Conservation (phyloP, 1,140 invertebrate genomes). For the Ceratosolen fusciceps region DNA sequence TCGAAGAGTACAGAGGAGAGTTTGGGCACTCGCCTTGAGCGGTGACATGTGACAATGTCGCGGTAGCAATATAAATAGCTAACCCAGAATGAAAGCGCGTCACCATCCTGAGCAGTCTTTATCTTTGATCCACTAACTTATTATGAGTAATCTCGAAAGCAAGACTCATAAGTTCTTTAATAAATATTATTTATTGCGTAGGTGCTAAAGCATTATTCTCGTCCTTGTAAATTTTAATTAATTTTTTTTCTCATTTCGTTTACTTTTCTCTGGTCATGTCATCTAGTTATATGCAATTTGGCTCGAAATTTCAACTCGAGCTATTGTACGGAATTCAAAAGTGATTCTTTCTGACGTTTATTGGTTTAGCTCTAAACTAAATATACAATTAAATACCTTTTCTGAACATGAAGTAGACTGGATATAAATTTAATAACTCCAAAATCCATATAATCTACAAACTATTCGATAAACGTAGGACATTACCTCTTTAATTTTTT, state of each 20-base stretch:
- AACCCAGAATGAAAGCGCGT: slow-evolving; percentile 60
- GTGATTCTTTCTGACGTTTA: background rate
- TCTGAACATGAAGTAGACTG: background rate
- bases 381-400: background rate
- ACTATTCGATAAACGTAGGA: no score
- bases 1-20: no score
- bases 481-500: no score
- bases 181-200: background rate
- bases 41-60: slow-evolving; percentile 56
- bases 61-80: slow-evolving; percentile 62
- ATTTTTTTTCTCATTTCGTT: background rate
- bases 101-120: slow-evolving; percentile 18
- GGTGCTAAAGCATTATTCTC: background rate
- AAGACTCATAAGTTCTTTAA: background rate
- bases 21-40: background rate
- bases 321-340: background rate
- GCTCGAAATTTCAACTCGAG: background rate
- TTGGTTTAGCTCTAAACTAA: background rate
- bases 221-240: background rate
- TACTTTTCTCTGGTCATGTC: background rate
- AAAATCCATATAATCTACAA: no score
- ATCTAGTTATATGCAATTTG: background rate
- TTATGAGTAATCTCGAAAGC: background rate
- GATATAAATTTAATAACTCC: background rate
- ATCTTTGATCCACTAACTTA: background rate